Evolutionary conservation across 2,888 invertebrate species (phyloP), one percentile per base, ranked within the genome.

Genomic region (Malachius bipustulatus): DNA sequence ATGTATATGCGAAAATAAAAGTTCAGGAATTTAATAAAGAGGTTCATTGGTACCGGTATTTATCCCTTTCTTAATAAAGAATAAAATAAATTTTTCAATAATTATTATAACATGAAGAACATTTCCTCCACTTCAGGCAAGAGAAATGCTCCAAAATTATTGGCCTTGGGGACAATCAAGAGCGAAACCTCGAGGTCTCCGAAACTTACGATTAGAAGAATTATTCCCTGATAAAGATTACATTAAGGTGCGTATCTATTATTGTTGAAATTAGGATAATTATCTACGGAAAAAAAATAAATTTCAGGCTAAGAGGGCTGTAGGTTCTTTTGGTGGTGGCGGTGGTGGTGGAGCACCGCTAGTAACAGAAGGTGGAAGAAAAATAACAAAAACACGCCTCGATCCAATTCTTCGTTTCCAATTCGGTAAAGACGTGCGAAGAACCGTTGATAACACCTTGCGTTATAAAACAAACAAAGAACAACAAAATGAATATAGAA

Each of bases 381-480:
- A 55, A 39, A 41, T 55, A n/a, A 55, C 59, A 4, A 54, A 55
- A 38, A 58, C 62, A 3, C 50, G 50, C 16, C 70, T 70, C 48
- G 80, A 82, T 54, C 79, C 81, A 2, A 66, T 73, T 43, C 63
- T 80, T 46, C 70, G 75, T 45, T 74, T 66, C 47, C 67, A 67
- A 42, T 52, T 53, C 32, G 72, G 73, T 58, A 71, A 73, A 30
- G 65, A 69, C 36, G 56, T 71, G 40, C 67, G 77, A 41, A 67
- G 71, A 51, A 70, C 71, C 41, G 71, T 82, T 9, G 80, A 82
- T 49, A 80, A 80, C 56, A 74, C 75, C 48, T 66, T 82, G 41
- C 65, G 80, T 16, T 82, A 81, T 55, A 70, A 72, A 45, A 69
- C 70, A 34, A 66, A 71, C 13, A 65, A 68, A 36, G 64, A 58